Percentiles rank a stretch among this genome's conserved stretches.
phyloP scores from a whole-genome alignment of 1,140 invertebrate genomes.

The Heterodera schachtii region DNA sequence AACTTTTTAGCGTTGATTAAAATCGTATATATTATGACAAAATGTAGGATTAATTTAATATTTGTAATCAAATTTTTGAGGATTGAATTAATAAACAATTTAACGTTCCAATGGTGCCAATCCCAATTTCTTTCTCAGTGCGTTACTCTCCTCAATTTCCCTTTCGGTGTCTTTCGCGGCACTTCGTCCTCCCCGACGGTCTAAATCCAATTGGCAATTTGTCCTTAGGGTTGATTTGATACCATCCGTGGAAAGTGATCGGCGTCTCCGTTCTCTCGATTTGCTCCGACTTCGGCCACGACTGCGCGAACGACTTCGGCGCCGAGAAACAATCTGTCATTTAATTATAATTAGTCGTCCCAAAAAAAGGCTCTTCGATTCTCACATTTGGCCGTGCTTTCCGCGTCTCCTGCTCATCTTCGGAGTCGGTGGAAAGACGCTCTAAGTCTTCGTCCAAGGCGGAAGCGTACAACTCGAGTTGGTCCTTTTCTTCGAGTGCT shows the following conservation, averaged over 20 bases:
- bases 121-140: slow-evolving; percentile 69
- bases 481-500: slow-evolving; percentile 59
- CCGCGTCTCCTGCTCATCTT: slow-evolving; percentile 53
- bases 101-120: slow-evolving; percentile 67
- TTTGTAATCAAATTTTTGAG: too few relatives aligned
- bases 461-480: slow-evolving; percentile 55
- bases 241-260: slow-evolving; percentile 14
- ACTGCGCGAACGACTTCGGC: slow-evolving; percentile 41
- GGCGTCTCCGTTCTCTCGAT: slow-evolving; percentile 24
- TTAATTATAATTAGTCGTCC: slow-evolving; percentile 6
- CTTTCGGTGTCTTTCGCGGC: slow-evolving; percentile 54
- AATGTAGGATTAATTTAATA: neutral
- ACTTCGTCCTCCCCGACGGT: slow-evolving; percentile 34
- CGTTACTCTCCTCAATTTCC: slow-evolving; percentile 71
- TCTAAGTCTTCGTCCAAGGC: slow-evolving; percentile 61
- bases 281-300: slow-evolving; percentile 39
- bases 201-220: slow-evolving; percentile 21
- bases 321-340: slow-evolving; percentile 38
- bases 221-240: slow-evolving; percentile 5
- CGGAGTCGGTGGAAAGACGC: slow-evolving; percentile 49
- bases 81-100: neutral
- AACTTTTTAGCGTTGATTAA: too few relatives aligned
- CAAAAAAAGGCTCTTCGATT: slow-evolving; percentile 42
- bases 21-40: neutral
- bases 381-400: slow-evolving; percentile 75